Evolutionary conservation across 1,140 invertebrate species (phyloP).

Genomic region (Drosophila burlai): DNA sequence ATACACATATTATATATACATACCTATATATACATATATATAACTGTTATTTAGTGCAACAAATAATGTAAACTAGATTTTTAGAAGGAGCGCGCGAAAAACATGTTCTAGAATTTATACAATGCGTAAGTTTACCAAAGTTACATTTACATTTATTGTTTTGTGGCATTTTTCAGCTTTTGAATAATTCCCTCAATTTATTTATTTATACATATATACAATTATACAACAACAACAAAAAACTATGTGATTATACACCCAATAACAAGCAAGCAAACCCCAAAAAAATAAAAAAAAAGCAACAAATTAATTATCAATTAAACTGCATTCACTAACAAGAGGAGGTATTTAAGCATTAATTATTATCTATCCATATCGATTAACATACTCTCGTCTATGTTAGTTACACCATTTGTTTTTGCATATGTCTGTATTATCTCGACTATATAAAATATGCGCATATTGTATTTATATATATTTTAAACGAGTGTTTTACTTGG

Average conservation of each 20-base stretch:
- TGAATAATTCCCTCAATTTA: slow-evolving; percentile 55
- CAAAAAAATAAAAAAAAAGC: slow-evolving; percentile 19
- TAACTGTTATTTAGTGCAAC: slow-evolving; percentile 73
- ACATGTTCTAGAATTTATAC: slow-evolving; percentile 75
- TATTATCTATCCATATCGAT: slow-evolving; percentile 45
- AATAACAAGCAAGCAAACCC: slow-evolving; percentile 36
- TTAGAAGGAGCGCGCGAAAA: slow-evolving; percentile 21
- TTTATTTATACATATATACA: slow-evolving; percentile 59
- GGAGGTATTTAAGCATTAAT: slow-evolving; percentile 56
- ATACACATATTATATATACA: slow-evolving; percentile 13
- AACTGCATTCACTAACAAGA: slow-evolving; percentile 67
- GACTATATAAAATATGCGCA: slow-evolving; percentile 62
- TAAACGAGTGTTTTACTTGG: slow-evolving; percentile 33
- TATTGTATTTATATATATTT: slow-evolving; percentile 56
- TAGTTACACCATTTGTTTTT: slow-evolving; percentile 68
- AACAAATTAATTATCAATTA: slow-evolving; percentile 49
- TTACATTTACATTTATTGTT: slow-evolving; percentile 57
- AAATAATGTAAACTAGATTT: slow-evolving; percentile 55
- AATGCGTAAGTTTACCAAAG: slow-evolving; percentile 78
- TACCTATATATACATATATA: slow-evolving; percentile 8
- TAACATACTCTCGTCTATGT: slow-evolving; percentile 53
- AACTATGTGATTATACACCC: slow-evolving; percentile 71
- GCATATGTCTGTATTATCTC: slow-evolving; percentile 63
- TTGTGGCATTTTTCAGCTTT: slow-evolving; percentile 61
- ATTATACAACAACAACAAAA: slow-evolving; percentile 7